These are phyloP conservation scores for Gandaritis pyraliata DNA, from an alignment of 2,888 invertebrate genomes.

Conservation along the genomic window DNA sequence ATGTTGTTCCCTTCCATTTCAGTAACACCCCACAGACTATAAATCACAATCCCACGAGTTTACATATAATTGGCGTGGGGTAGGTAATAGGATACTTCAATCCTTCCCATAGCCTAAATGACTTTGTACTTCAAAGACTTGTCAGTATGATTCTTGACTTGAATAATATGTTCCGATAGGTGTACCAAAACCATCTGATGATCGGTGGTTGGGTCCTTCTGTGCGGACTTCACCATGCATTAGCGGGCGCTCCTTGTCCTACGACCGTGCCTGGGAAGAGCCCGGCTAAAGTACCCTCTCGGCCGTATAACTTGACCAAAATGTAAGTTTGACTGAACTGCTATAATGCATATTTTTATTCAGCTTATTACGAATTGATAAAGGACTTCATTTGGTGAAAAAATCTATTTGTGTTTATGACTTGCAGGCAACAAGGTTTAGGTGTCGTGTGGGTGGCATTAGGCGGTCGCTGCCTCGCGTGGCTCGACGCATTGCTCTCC, in stretches of 20 bases:
- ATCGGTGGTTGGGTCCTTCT: slow-evolving; percentile 95
- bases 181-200: slow-evolving; percentile 95
- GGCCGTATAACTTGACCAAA: slow-evolving; percentile 77
- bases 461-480: slow-evolving; percentile 92
- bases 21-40: no score
- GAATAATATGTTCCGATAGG: slow-evolving; percentile 70
- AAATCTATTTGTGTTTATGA: no score
- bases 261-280: slow-evolving; percentile 67
- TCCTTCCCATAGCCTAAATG: not conserved
- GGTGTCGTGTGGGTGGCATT: slow-evolving; percentile 95
- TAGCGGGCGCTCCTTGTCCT: slow-evolving; percentile 86
- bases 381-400: no score
- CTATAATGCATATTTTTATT: no score
- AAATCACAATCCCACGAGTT: no score
- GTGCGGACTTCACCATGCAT: slow-evolving; percentile 93
- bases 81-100: no score
- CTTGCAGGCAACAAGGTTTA: slow-evolving; percentile 91
- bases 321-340: slow-evolving; percentile 73
- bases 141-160: not conserved
- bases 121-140: no score
- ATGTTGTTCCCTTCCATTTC: no score
- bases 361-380: no score
- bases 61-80: no score
- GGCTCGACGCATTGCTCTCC: slow-evolving; percentile 89
- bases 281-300: slow-evolving; percentile 71